Base-by-base conservation (phyloP, 2,888 invertebrate species). In the Heliconius cydno region DNA sequence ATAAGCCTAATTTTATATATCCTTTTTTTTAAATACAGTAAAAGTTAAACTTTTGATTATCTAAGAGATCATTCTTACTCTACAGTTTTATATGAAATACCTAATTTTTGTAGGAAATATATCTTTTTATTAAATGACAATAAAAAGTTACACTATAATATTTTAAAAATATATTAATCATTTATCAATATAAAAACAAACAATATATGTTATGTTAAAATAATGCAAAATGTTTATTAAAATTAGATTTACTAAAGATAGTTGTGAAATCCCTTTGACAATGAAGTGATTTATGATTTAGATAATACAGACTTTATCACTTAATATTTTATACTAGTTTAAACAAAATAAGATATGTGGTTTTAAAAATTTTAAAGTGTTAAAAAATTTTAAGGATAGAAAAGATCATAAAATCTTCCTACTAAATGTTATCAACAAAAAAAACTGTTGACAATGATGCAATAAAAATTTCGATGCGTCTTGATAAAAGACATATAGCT, bases 221-320 rank as follows among this genome's bases (percentile, higher is more conserved):
- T 67, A 12, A 38, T 67, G 12, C 68, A 41, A 63, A 1, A 46
- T 66, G 19, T 76, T 34, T 71, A 46, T 19, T 3, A n/a, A 65
- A 46, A 46, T 46, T 66, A 25, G 9, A 30, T 25, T 15, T 38
- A 74, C 41, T 19, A 19, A 19, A 63, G n/a, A n/a, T 30, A 25
- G 3, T 19, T 65, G 15, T 75, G 65, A 38, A 75, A 41, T 74
- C 38, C n/a, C 28, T 28, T 71, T 77, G 34, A 52, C 19, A 66
- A 25, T 75, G 25, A 52, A 79, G 52, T 77, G 25, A 70, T 82
- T 81, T 79, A 81, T 84, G 77, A 80, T 52, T 78, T 68, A 77
- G 83, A 84, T 84, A 83, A 84, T 76, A 52, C 52, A 66, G 72
- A 80, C 67, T 68, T 72, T 76, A 78, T 77, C 73, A 74, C 34